Evolutionary conservation across 1,140 invertebrate genomes (phyloP), one percentile per base, ranked within the genome.

Genomic region (Ceratitis capitata): DNA sequence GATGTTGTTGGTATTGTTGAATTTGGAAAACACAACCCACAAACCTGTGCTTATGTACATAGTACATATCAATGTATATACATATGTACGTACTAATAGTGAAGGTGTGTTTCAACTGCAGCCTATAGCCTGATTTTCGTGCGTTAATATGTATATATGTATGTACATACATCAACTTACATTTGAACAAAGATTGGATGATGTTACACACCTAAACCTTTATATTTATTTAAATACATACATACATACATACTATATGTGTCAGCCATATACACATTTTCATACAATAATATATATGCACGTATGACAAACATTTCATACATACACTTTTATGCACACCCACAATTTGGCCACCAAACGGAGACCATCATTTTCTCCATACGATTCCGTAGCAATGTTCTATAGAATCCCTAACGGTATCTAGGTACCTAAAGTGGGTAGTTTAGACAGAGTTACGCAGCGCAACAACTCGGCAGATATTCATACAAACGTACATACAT

Each of bases 391-490:
- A 47, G 2, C 5, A 45, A 23, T 23, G 45, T 78, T 35, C 69
- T 45, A 78, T 35, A 45, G n/a, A 42, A n/a, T 78, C 39, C 69
- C 69, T 78, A 78, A 78, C 69, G 69, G 69, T 78, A 26, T 78
- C 39, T 19, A 45, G 39, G 69, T 45, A 78, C 69, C n/a, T 45
- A 23, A 42, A 78, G n/a, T 39, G n/a, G 35, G 69, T 78, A 78
- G 69, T 78, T 78, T 78, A 78, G 69, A 78, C 69, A 29, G n/a
- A 78, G 69, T 78, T 78, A 47, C 69, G 69, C 69, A 42, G 39
- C 14, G 35, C 35, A 78, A n/a, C 69, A 19, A 23, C 35, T 45
- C 19, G 19, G n/a, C n/a, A 78, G 39, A n/a, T 45, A 78, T n/a
- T 9, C 26, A 9, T 64, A 6, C 16, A 45, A 2, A 32, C n/a